Evolutionary conservation across 1,140 invertebrate genomes (phyloP), one percentile per base, ranked within the genome.

Genomic region (Mycetomoellerius zeteki): DNA sequence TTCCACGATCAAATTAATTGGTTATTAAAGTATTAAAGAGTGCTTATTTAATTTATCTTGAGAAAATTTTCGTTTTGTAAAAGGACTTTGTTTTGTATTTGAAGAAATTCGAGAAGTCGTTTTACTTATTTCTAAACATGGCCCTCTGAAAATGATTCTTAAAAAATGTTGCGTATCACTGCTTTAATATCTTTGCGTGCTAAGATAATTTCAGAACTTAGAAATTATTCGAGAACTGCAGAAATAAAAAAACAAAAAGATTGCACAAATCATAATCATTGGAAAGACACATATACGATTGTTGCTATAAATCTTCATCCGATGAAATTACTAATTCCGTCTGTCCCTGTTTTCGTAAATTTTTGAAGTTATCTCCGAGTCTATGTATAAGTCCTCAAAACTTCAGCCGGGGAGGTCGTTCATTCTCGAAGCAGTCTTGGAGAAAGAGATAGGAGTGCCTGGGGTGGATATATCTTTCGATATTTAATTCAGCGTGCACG

Each of bases 401-500:
- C 37, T 72, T 82, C 7, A 21, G 16, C 24, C 27, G 14, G 37
- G 14, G n/a, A 33, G 33, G 10, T 14, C 43, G 7, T 60, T 21
- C 67, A n/a, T 54, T 33, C 80, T 60, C 80, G 10, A 5, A 4
- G n/a, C 19, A 56, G 64, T 69, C 6, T n/a, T 50, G 52, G 6
- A 12, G 24, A 58, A 73, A 47, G 24, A 71, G 37, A n/a, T 43
- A 33, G 19, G 19, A 33, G 54, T 69, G 30, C 54, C 14, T n/a
- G 19, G 47, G 54, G 27, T 5, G 78, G 67, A 60, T 73, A 82
- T 73, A 60, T 84, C 24, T 84, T 50, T 19, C 54, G 54, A 84
- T 84, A 84, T 84, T 84, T 84, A 84, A 84, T 84, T 84, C 80
- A 84, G 43, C 56, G 19, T 60, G 37, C 37, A 21, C 54, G 67